Conservation (phyloP, 1,140 invertebrate species). For the Physella acuta region DNA sequence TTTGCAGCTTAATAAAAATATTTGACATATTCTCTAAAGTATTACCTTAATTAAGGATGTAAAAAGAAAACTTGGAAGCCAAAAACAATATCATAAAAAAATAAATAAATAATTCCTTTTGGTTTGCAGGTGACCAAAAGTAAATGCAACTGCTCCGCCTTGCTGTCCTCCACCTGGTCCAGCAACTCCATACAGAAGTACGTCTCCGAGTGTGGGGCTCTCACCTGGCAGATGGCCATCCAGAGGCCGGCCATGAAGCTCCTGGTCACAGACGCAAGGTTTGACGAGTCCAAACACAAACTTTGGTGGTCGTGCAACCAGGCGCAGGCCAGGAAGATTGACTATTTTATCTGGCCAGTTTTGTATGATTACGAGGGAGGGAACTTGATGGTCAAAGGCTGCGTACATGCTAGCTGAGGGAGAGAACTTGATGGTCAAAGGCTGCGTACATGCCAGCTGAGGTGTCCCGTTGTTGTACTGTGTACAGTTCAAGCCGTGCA, state of each 20-base stretch:
- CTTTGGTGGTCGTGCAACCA: constrained; percentile 56
- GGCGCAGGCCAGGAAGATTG: constrained; percentile 35
- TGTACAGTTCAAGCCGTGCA: no score
- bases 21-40: no score
- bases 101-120: not conserved
- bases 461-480: no score
- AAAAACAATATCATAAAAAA: not conserved
- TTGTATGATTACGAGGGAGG: constrained; percentile 51
- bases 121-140: constrained; percentile 31
- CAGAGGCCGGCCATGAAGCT: constrained; percentile 50
- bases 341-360: constrained; percentile 51
- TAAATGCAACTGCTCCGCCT: constrained; percentile 4
- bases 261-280: constrained; percentile 33
- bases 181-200: constrained; percentile 34
- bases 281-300: constrained; percentile 47
- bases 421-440: constrained; percentile 51
- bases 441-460: constrained; percentile 48
- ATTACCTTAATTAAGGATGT: no score
- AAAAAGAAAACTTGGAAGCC: no score
- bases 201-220: constrained; percentile 34
- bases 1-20: no score
- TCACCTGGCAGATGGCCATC: constrained; percentile 54
- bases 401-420: constrained; percentile 47
- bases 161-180: constrained; percentile 24
- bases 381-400: constrained; percentile 50